Base-by-base conservation (phyloP, 1,140 invertebrate species). In the Lordiphosa collinella region DNA sequence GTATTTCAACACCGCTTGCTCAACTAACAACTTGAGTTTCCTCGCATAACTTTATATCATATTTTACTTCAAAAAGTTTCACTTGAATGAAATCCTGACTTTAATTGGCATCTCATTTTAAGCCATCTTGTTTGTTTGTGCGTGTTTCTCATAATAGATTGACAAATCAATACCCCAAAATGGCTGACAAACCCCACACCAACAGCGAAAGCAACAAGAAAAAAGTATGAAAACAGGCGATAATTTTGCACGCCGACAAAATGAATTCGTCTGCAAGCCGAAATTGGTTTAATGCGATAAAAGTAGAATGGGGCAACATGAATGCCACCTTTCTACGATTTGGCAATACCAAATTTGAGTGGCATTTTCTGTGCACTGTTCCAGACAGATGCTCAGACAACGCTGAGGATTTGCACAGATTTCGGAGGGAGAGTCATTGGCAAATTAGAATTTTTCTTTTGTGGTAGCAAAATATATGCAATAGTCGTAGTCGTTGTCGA, bases 361-460 rank as follows among this genome's bases (percentile, higher is more conserved):
- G 52, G 49, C 51, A 80, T 44, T 44, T 18, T 13, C 22, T 44
- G 69, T 78, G 74, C 75, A 78, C 53, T 67, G 69, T 78, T 80
- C 75, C 74, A 74, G 59, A 55, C 74, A 65, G 75, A 60, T 80
- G 75, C 64, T 59, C 52, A 55, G 36, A 46, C 57, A 72, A 72
- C 52, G 22, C 58, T 32, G 63, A 9, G 38, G 32, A 31, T 31
- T 44, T 40, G 29, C n/a, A 29, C 22, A 10, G 41, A 12, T n/a
- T 9, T 38, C 18, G 11, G 2, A 5, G 22, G 37, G 6, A n/a
- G 32, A n/a, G 32, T 8, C 11, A 13, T 11, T 31, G 29, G 11
- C 41, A 31, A 44, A 44, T 44, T 44, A 44, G 41, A 44, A 44
- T 44, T 44, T 44, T 44, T 43, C 41, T 44, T 44, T 44, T 44